Base-by-base conservation (phyloP, 2,888 invertebrate species). In the Parthenolecanium corni region DNA sequence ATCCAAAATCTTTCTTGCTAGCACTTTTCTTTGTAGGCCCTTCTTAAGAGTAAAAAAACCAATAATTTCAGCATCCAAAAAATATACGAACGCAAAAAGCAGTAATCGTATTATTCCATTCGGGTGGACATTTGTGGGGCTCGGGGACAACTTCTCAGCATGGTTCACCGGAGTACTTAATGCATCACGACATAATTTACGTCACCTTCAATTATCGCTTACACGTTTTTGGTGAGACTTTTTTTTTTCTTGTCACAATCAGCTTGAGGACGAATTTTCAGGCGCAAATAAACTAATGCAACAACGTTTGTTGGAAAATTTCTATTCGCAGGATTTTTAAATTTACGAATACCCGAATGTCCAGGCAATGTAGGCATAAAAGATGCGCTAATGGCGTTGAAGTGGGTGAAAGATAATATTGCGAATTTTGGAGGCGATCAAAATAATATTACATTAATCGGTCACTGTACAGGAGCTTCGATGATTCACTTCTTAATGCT, bases 171-270 rank as follows among this genome's bases (percentile, higher is more conserved):
- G 16, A 57, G 16, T 57, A 24, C 18, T 6, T 57, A 20, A 57
- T 57, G 46, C 57, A 57, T n/a, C 46, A 57, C 12, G 46, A 57
- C 31, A 18, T 57, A 31, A 25, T 57, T 2, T 57, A 57, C 31
- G 57, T 57, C 14, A 46, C 46, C 14, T 9, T 57, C 14, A 18
- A 44, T 3, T 31, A 47, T n/a, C 42, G 57, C 11, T 47, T 57
- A 24, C 42, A 57, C 42, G 31, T 57, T 24, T 46, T 57, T 12
- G 57, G 57, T 57, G 31, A 31, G 9, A 31, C 4, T 31, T 31
- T 31, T 9, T 31, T 31, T 4, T 31, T 31, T 6, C 9, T 31
- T 31, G 9, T 38, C 14, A 38, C 38, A 38, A 38, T n/a, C n/a
- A n/a, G n/a, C n/a, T n/a, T n/a, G n/a, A n/a, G n/a, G n/a, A n/a